phyloP scores from a whole-genome alignment of 2,797 vertebrate genomes.

The Helicolenus hilgendorfi region DNA sequence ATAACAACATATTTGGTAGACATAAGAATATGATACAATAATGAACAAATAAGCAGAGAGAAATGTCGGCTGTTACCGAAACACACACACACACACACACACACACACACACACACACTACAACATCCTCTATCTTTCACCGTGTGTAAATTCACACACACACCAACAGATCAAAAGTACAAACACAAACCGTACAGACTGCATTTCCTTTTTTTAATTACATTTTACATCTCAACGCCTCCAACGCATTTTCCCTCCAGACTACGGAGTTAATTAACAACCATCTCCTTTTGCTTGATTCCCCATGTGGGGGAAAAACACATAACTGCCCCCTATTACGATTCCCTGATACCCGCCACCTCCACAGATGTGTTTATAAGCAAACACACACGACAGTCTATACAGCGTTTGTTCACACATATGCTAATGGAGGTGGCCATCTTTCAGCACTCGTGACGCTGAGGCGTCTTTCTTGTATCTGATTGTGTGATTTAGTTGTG shows the following conservation, averaged over 20 bases:
- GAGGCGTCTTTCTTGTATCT: neutral
- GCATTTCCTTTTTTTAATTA: constrained; percentile 94
- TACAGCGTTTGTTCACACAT: neutral
- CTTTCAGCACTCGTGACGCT: neutral
- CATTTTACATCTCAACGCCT: constrained; percentile 90
- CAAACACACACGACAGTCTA: constrained; percentile 20
- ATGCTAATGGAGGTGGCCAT: neutral
- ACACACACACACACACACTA: constrained; percentile 2
- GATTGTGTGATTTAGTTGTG: neutral
- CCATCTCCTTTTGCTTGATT: constrained; percentile 89
- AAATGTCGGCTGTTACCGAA: constrained; percentile 22
- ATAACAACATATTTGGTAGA: neutral
- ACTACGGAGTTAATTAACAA: constrained; percentile 94
- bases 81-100: neutral
- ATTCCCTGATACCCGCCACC: constrained; percentile 67
- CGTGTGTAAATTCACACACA: constrained; percentile 43
- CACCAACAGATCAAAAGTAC: constrained; percentile 42
- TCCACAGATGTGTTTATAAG: constrained; percentile 72
- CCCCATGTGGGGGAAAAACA: constrained; percentile 74
- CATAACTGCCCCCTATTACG: constrained; percentile 85
- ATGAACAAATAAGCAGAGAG: constrained; percentile 15
- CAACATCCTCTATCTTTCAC: constrained; percentile 52
- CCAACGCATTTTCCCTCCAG: constrained; percentile 89
- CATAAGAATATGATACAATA: neutral
- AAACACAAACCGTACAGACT: constrained; percentile 84